phyloP scores from a whole-genome alignment of 2,113 vertebrate genomes.

The Upupa epops region DNA sequence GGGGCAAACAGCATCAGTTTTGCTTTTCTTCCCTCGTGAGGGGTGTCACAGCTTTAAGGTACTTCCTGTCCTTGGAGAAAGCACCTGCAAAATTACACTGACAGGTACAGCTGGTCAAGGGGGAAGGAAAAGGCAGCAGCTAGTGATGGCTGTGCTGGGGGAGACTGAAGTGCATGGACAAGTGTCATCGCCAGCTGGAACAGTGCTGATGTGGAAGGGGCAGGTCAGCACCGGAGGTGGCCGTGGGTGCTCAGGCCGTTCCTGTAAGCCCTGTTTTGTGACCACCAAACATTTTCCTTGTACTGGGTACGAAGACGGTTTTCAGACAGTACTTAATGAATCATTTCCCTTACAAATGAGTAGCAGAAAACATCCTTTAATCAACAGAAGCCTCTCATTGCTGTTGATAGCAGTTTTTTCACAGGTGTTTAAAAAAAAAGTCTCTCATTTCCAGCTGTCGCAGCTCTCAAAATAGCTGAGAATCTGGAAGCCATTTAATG shows the following conservation, averaged over 20 bases:
- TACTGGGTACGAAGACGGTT: neutral
- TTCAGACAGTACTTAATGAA: neutral
- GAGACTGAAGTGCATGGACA: neutral
- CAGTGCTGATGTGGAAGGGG: neutral
- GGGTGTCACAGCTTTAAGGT: neutral
- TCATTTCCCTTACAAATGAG: constrained; percentile 1
- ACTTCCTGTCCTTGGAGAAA: neutral
- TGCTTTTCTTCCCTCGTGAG: neutral
- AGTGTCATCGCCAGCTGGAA: neutral
- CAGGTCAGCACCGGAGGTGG: neutral
- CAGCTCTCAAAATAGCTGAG: constrained; percentile 12
- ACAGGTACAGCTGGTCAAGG: neutral
- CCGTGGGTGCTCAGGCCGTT: neutral
- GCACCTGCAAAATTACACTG: neutral
- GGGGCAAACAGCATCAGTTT: neutral
- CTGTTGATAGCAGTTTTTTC: neutral
- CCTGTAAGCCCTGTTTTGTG: neutral
- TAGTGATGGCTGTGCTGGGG: neutral
- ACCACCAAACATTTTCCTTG: neutral
- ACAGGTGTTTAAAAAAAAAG: neutral
- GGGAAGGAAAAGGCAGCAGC: neutral
- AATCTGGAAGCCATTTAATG: neutral
- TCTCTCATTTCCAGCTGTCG: neutral
- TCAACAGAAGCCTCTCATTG: neutral
- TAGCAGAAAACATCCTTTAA: constrained; percentile 3